Evolutionary conservation across 2,113 vertebrate species (phyloP).

Genomic region (Isurus oxyrinchus): DNA sequence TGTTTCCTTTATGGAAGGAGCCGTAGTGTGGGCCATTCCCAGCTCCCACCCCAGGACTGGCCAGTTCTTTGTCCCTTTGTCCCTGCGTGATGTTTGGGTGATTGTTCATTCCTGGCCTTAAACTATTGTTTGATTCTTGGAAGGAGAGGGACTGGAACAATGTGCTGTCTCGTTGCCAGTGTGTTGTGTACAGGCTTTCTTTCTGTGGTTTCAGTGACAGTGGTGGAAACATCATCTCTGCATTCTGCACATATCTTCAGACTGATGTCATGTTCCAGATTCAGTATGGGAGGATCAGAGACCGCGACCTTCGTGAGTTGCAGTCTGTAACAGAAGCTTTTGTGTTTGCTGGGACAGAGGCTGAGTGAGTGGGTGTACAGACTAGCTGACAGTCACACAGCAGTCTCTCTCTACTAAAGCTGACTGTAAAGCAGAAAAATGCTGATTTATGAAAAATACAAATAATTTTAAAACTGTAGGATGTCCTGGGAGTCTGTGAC

Average conservation of each 20-base stretch:
- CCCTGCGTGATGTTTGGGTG: neutral
- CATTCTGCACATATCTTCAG: slow-evolving; percentile 7
- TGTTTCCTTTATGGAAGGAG: neutral
- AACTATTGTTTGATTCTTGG: neutral
- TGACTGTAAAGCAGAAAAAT: neutral
- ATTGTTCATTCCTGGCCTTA: neutral
- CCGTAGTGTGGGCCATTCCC: neutral
- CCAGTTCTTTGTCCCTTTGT: neutral
- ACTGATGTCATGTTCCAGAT: neutral
- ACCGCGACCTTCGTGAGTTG: neutral
- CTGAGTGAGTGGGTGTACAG: neutral
- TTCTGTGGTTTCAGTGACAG: neutral
- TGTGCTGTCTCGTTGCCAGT: neutral
- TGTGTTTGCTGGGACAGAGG: neutral
- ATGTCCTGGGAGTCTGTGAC: neutral
- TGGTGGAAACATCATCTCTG: neutral
- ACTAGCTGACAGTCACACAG: neutral
- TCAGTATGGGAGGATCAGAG: neutral
- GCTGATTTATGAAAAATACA: neutral
- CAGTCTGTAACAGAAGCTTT: neutral
- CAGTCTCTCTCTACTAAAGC: neutral
- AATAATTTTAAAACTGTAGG: neutral
- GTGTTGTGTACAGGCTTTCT: neutral
- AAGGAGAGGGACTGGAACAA: neutral
- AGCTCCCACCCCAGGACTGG: neutral